phyloP scores from a whole-genome alignment of 2,113 vertebrate genomes.

The Mesembrinibis cayennensis region DNA sequence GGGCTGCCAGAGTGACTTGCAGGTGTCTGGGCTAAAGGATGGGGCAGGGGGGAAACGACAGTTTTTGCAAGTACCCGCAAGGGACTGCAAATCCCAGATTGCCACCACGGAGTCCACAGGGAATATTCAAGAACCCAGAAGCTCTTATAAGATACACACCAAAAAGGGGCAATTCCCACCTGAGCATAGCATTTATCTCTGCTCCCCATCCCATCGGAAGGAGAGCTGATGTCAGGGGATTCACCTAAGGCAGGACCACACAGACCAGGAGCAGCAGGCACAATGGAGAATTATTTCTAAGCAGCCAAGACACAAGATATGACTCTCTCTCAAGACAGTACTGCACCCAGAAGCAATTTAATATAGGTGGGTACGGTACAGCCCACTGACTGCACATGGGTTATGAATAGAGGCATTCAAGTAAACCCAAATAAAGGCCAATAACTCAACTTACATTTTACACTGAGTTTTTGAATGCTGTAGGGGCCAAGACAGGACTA shows the following conservation, averaged over 20 bases:
- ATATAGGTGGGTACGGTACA: background rate
- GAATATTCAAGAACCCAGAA: background rate
- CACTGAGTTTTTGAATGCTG: slow-evolving; percentile 9
- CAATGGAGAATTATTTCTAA: background rate
- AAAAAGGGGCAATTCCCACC: background rate
- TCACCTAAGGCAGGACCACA: background rate
- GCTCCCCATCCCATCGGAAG: background rate
- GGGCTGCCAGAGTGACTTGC: background rate
- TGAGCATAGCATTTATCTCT: background rate
- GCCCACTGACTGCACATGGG: background rate
- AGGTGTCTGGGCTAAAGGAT: background rate
- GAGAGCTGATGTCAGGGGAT: background rate
- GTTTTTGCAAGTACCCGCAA: background rate
- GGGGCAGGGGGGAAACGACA: background rate
- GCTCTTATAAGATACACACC: background rate
- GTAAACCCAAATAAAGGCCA: slow-evolving; percentile 56
- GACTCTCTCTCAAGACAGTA: background rate
- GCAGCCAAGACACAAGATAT: background rate
- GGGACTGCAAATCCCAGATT: background rate
- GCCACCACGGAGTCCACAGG: rapidly evolving
- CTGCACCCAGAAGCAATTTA: slow-evolving; percentile 45
- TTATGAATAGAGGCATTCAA: slow-evolving; percentile 61
- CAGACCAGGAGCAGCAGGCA: background rate
- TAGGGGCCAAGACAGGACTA: background rate
- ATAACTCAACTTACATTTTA: slow-evolving; percentile 32